These are phyloP conservation scores for Smithornis capensis DNA, from an alignment of 2,113 vertebrate genomes.

Conservation along the genomic window DNA sequence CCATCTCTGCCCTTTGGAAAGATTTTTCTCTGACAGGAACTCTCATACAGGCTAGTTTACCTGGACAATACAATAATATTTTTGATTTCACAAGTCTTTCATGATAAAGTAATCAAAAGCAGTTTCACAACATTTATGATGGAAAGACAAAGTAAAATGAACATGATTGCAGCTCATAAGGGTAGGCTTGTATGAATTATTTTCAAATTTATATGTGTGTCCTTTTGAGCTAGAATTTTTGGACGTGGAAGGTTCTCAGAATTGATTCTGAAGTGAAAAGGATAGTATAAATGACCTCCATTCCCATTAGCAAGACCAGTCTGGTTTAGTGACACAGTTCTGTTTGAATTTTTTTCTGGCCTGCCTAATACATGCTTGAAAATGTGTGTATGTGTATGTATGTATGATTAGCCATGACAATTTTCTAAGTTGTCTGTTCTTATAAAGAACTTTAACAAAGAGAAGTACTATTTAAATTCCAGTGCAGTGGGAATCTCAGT, in stretches of 20 bases:
- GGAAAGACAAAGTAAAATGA: not conserved
- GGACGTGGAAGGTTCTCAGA: not conserved
- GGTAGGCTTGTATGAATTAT: not conserved
- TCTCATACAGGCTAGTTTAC: not conserved
- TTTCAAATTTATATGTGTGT: not conserved
- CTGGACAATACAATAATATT: not conserved
- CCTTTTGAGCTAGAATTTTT: not conserved
- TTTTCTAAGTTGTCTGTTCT: not conserved
- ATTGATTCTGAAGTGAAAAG: not conserved
- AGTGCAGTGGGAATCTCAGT: not conserved
- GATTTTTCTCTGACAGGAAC: not conserved
- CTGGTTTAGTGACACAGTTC: not conserved
- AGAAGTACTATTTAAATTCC: not conserved
- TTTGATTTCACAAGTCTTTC: not conserved
- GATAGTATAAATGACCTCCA: not conserved
- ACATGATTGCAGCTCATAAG: not conserved
- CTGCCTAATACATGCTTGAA: not conserved
- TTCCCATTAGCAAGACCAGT: not conserved
- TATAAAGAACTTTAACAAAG: not conserved
- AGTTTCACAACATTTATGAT: not conserved
- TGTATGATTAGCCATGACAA: not conserved
- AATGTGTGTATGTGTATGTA: not conserved
- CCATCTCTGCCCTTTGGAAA: not conserved
- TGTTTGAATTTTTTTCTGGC: not conserved
- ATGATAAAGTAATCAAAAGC: not conserved